Conservation (phyloP, 2,797 vertebrate species). For the Galago senegalensis region DNA sequence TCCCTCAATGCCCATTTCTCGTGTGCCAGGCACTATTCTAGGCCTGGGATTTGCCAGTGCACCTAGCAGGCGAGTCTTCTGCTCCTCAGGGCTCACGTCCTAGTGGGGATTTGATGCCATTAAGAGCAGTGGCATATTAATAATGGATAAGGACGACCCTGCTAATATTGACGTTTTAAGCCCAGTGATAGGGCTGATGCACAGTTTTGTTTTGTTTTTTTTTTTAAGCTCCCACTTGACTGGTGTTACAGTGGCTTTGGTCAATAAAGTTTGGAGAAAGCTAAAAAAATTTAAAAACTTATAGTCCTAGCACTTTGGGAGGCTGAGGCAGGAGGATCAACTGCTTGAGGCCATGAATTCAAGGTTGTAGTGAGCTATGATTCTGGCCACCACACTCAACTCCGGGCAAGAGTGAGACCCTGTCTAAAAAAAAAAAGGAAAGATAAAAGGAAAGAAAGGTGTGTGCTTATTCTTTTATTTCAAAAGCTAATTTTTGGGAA, state of each 20-base stretch:
- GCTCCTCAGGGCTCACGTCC: not conserved
- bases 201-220: not conserved
- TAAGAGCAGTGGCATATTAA: slow-evolving; percentile 39
- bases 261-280: not conserved
- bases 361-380: not conserved
- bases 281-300: not conserved
- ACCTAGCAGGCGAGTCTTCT: no score
- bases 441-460: not conserved
- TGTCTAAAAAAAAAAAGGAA: not conserved
- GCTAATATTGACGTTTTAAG: not conserved
- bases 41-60: not conserved
- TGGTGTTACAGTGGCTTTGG: not conserved
- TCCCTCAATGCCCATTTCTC: not conserved
- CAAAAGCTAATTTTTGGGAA: slow-evolving; percentile 25
- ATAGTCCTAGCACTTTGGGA: not conserved
- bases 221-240: not conserved
- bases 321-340: not conserved
- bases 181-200: not conserved
- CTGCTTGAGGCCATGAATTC: not conserved
- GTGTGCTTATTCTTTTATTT: slow-evolving; percentile 25
- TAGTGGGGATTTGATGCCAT: not conserved
- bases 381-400: not conserved
- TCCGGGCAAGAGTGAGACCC: not conserved
- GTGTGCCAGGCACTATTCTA: not conserved
- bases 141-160: not conserved